Conservation (phyloP, 2,797 vertebrate genomes). For the Argentina silus region DNA sequence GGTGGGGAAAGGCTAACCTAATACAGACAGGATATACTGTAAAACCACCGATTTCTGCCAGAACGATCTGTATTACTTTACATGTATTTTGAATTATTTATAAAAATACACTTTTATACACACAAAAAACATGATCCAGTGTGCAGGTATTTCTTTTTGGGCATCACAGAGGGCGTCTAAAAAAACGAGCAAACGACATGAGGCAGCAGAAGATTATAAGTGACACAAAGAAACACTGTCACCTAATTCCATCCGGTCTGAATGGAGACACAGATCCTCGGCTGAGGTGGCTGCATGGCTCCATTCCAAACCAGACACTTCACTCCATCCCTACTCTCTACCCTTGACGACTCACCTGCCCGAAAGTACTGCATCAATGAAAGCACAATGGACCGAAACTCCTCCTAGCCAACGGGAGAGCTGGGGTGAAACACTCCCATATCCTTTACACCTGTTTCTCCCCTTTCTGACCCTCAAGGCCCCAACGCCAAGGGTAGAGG, state of each 20-base stretch:
- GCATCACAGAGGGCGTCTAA: background rate
- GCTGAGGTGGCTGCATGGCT: background rate
- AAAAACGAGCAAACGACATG: background rate
- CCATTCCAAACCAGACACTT: background rate
- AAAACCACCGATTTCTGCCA: too few species aligned
- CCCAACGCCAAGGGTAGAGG: conserved; percentile 46
- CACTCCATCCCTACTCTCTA: background rate
- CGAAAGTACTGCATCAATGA: background rate
- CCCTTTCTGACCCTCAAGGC: conserved; percentile 38
- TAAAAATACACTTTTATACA: too few species aligned
- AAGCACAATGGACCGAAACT: background rate
- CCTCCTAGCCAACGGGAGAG: background rate
- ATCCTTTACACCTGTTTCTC: conserved; percentile 48
- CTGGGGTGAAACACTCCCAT: conserved; percentile 31
- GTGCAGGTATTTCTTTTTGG: too few species aligned
- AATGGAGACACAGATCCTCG: background rate
- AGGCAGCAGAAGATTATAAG: background rate
- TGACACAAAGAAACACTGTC: background rate
- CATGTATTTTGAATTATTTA: too few species aligned
- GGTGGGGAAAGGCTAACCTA: background rate
- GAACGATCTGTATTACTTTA: too few species aligned
- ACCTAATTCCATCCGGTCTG: background rate
- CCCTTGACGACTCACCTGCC: background rate
- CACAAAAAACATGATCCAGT: too few species aligned
- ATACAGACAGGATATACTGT: background rate